Conservation (phyloP, 2,113 vertebrate genomes). For the Octodon degus region DNA sequence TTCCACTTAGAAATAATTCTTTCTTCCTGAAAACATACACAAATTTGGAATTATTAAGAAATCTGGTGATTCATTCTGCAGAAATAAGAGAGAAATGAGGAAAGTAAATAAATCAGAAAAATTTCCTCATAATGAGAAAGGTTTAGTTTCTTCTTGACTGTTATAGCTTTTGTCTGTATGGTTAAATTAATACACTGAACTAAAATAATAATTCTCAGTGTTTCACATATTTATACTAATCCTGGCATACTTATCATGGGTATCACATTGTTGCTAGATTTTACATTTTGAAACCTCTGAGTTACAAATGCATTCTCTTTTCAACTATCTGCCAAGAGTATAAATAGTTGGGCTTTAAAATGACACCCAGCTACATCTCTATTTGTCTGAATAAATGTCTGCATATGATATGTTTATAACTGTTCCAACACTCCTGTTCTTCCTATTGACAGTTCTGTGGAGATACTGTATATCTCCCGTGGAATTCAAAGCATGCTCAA, state of each 20-base stretch:
- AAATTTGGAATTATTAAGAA: neutral
- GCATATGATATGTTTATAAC: slow-evolving; percentile 72
- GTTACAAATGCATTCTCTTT: slow-evolving; percentile 60
- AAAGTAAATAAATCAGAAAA: neutral
- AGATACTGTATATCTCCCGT: slow-evolving; percentile 57
- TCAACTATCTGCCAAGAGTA: slow-evolving; percentile 60
- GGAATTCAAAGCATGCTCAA: slow-evolving; percentile 60
- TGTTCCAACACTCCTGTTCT: slow-evolving; percentile 60
- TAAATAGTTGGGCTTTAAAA: slow-evolving; percentile 72
- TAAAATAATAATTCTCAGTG: neutral
- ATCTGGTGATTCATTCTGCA: neutral
- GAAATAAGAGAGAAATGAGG: neutral
- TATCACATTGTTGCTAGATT: neutral
- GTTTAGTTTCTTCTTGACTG: neutral
- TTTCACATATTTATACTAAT: neutral
- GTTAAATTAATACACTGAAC: neutral
- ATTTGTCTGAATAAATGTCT: slow-evolving; percentile 78
- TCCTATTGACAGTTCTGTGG: slow-evolving; percentile 55
- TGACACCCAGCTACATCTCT: slow-evolving; percentile 62
- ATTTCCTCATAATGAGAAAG: neutral
- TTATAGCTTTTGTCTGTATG: neutral
- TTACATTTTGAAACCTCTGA: slow-evolving; percentile 38
- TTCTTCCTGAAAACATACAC: neutral
- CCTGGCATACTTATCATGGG: neutral
- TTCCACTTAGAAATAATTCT: slow-evolving; percentile 4